Evolutionary conservation across 1,140 invertebrate species (phyloP).

Genomic region (Cotesia vestalis): DNA sequence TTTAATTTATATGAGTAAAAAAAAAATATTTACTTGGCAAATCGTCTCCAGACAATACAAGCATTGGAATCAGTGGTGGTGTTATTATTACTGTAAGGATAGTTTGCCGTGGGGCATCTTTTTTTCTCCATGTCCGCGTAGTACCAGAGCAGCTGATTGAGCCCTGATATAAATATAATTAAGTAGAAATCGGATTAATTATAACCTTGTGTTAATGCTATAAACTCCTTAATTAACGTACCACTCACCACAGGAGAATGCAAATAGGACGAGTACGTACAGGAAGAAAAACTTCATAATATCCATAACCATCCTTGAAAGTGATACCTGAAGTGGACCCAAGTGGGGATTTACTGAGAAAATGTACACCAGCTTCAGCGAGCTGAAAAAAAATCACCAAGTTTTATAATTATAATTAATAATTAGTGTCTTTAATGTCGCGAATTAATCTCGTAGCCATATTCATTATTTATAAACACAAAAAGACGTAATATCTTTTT

Average conservation of each 20-base stretch:
- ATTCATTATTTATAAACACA: too few relatives aligned
- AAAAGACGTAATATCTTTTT: too few relatives aligned
- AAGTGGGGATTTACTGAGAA: slow-evolving; percentile 98
- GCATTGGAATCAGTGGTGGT: slow-evolving; percentile 79
- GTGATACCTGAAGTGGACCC: slow-evolving; percentile 95
- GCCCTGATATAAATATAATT: slow-evolving; percentile 63
- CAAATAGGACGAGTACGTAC: slow-evolving; percentile 95
- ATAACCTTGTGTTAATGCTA: slow-evolving; percentile 17
- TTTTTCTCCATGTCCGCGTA: slow-evolving; percentile 95
- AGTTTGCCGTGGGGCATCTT: slow-evolving; percentile 71
- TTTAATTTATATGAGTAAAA: slow-evolving; percentile 15
- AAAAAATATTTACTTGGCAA: slow-evolving; percentile 80
- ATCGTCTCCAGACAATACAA: slow-evolving; percentile 88
- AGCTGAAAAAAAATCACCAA: slow-evolving; percentile 68
- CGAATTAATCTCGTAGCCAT: too few relatives aligned
- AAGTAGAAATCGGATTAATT: slow-evolving; percentile 50
- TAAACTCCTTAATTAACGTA: slow-evolving; percentile 32
- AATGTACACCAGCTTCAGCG: slow-evolving; percentile 97
- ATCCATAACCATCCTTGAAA: slow-evolving; percentile 97
- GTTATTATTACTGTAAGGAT: slow-evolving; percentile 62
- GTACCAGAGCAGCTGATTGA: slow-evolving; percentile 92
- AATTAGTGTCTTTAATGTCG: too few relatives aligned
- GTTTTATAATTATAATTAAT: too few relatives aligned
- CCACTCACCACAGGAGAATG: slow-evolving; percentile 92
- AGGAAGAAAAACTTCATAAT: slow-evolving; percentile 98